phyloP scores from a whole-genome alignment of 2,797 vertebrate genomes.

The Falco columbarius region DNA sequence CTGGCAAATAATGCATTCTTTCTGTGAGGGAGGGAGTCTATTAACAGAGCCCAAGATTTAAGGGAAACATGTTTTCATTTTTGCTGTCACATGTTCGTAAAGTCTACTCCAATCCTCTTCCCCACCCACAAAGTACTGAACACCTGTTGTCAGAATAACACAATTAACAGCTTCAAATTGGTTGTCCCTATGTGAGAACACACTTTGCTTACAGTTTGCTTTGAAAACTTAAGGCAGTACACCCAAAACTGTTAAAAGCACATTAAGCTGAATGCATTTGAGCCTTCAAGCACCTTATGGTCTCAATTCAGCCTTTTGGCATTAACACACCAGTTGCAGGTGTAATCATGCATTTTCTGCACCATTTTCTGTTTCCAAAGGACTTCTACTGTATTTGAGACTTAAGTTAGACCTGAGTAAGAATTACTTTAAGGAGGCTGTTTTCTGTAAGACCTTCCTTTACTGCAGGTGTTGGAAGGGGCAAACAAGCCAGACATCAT shows the following conservation, averaged over 20 bases:
- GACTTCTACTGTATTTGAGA: background rate
- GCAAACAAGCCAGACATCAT: background rate
- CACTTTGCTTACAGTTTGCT: background rate
- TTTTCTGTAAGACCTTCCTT: background rate
- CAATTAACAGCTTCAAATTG: background rate
- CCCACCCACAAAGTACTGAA: background rate
- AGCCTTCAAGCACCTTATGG: background rate
- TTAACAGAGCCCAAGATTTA: background rate
- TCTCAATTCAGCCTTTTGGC: background rate
- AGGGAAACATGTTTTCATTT: background rate
- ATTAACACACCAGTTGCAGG: background rate
- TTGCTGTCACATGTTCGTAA: background rate
- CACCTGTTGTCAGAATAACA: background rate
- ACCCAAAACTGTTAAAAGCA: background rate
- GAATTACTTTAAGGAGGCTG: background rate
- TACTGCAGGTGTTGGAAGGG: background rate
- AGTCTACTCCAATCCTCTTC: background rate
- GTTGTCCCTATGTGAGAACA: background rate
- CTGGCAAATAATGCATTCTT: background rate
- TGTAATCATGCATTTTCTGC: background rate
- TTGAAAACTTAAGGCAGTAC: background rate
- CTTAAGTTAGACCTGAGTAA: background rate
- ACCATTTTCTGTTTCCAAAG: background rate
- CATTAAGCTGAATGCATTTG: background rate
- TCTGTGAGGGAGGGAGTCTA: background rate